Percentiles rank a stretch among this genome's conserved stretches.
Conservation (phyloP, 2,888 invertebrate genomes). For the Epinotia brunnichana region DNA sequence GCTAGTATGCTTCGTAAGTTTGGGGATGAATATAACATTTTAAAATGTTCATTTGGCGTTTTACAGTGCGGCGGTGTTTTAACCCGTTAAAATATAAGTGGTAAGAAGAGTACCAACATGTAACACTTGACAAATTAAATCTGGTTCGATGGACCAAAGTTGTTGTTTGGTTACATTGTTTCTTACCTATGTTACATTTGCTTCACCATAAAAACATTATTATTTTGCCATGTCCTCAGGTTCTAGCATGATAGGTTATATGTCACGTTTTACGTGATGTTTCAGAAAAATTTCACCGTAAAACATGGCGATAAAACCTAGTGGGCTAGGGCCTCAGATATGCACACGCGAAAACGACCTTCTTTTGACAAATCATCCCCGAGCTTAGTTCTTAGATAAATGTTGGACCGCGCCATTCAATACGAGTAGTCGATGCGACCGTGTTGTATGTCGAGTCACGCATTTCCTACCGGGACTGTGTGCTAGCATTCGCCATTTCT, state of each 20-base stretch:
- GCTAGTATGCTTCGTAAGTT: conserved; percentile 32
- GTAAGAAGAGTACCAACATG: not conserved
- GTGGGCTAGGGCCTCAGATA: too few species aligned
- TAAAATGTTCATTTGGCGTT: too few species aligned
- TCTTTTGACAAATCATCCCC: conserved; percentile 1
- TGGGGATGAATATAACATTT: conserved; percentile 1
- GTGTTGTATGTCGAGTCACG: conserved; percentile 31
- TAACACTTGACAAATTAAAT: not conserved
- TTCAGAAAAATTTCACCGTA: too few species aligned
- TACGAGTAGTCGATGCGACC: conserved; percentile 37
- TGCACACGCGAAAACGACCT: not conserved
- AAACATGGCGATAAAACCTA: too few species aligned
- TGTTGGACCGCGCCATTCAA: conserved; percentile 30
- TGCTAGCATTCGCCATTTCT: conserved; percentile 27
- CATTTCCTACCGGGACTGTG: conserved; percentile 21
- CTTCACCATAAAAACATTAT: too few species aligned
- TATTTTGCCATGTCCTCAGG: too few species aligned
- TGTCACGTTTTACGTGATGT: too few species aligned
- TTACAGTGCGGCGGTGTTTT: too few species aligned
- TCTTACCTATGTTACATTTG: not conserved
- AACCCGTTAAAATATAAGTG: not conserved
- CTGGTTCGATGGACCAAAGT: not conserved
- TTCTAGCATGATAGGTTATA: too few species aligned
- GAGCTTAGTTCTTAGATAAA: conserved; percentile 29
- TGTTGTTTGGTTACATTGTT: too few species aligned